A percentile compares a stretch with the other conserved stretches of the same genome.
phyloP scores from a whole-genome alignment of 2,888 invertebrate species.

The Steinernema hermaphroditum region DNA sequence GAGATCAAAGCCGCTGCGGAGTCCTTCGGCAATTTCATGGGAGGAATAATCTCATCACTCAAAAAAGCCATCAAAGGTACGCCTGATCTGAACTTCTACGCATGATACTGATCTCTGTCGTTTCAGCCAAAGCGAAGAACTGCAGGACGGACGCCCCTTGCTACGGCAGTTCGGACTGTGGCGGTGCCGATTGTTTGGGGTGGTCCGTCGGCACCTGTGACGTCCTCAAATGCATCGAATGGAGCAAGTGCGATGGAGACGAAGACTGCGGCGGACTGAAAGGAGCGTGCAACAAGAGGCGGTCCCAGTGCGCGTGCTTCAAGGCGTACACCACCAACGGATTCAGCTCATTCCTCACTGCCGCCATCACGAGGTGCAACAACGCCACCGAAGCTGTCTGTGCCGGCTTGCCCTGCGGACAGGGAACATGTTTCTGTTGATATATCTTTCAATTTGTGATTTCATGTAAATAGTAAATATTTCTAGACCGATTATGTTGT shows the following conservation, averaged over 20 bases:
- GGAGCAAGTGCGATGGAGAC: not conserved
- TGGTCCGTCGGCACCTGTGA: not conserved
- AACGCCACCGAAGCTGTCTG: too few species aligned
- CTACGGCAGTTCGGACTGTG: not conserved
- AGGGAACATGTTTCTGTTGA: too few species aligned
- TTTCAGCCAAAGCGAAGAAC: not conserved
- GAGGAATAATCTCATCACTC: too few species aligned
- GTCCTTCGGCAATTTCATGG: too few species aligned
- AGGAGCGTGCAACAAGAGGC: not conserved
- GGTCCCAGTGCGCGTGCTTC: not conserved
- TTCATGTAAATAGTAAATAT: too few species aligned
- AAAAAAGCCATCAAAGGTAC: too few species aligned
- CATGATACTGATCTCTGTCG: too few species aligned
- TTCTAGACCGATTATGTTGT: too few species aligned
- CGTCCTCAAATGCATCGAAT: not conserved
- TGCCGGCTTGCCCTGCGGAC: too few species aligned
- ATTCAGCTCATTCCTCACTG: not conserved
- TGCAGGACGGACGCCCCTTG: not conserved
- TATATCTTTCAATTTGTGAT: too few species aligned
- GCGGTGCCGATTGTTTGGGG: not conserved
- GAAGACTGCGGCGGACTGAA: not conserved
- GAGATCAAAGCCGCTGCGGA: too few species aligned
- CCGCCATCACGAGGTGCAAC: not conserved
- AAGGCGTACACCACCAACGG: not conserved
- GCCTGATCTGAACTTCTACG: too few species aligned